Evolutionary conservation across 2,113 vertebrate species (phyloP).

Genomic region (Macroglossus sobrinus): DNA sequence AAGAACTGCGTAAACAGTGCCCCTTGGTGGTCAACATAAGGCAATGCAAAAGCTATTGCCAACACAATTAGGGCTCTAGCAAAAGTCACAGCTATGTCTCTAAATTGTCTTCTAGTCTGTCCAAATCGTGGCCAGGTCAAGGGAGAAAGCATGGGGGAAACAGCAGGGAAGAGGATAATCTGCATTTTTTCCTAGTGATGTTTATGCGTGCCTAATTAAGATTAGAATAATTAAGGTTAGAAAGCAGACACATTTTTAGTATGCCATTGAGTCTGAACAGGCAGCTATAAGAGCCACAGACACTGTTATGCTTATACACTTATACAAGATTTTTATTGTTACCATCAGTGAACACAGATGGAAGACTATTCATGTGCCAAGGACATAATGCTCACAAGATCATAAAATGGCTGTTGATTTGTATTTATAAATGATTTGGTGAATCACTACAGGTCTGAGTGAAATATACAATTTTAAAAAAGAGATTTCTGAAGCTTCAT

Average conservation of each 20-base stretch:
- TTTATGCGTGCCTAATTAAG: slow-evolving; percentile 41
- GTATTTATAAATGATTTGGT: slow-evolving; percentile 19
- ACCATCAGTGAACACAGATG: slow-evolving; percentile 11
- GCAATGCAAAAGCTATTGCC: slow-evolving; percentile 25
- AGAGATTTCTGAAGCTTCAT: neutral
- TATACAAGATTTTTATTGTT: slow-evolving; percentile 59
- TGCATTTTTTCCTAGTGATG: neutral
- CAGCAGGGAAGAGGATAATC: neutral
- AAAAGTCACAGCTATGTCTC: slow-evolving; percentile 17
- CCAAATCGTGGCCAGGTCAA: neutral
- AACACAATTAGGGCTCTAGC: neutral
- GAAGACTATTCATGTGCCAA: slow-evolving; percentile 20
- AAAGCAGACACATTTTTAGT: slow-evolving; percentile 39
- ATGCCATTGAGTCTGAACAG: slow-evolving; percentile 14
- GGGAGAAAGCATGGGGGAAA: neutral
- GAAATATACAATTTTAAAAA: neutral
- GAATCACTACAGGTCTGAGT: neutral
- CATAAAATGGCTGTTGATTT: slow-evolving; percentile 26
- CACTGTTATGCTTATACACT: slow-evolving; percentile 2
- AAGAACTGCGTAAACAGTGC: slow-evolving; percentile 55
- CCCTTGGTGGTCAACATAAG: slow-evolving; percentile 63
- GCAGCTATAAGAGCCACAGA: slow-evolving; percentile 39
- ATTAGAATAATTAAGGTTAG: slow-evolving; percentile 46
- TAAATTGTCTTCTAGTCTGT: neutral
- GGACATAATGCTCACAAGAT: slow-evolving; percentile 27